Evolutionary conservation across 2,888 invertebrate species (phyloP).

Genomic region (Synanthedon andrenaeformis): DNA sequence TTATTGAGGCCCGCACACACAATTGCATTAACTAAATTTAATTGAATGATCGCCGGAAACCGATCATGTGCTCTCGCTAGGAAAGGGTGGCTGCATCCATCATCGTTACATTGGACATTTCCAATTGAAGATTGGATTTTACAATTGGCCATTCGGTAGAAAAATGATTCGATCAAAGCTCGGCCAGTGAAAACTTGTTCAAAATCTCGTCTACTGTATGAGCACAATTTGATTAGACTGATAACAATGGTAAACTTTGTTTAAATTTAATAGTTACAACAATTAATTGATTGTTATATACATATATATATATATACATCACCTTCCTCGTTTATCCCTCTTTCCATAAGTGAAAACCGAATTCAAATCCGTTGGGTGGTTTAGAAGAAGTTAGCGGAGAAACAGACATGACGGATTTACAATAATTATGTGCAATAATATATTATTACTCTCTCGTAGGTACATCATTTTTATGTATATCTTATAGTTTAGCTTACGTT

Average conservation of each 20-base stretch:
- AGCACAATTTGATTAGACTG: neutral
- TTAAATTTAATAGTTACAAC: too few species aligned
- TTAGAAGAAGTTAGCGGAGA: too few species aligned
- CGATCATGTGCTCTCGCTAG: slow-evolving; percentile 19
- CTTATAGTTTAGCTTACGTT: too few species aligned
- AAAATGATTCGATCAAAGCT: neutral
- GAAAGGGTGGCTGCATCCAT: slow-evolving; percentile 45
- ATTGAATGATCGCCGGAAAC: slow-evolving; percentile 62
- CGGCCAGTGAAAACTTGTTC: neutral
- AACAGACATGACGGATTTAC: too few species aligned
- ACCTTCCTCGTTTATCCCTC: too few species aligned
- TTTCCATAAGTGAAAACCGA: too few species aligned
- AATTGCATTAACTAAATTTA: slow-evolving; percentile 21
- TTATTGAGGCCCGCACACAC: slow-evolving; percentile 32
- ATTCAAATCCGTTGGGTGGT: too few species aligned
- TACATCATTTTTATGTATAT: too few species aligned
- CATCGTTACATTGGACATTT: slow-evolving; percentile 27
- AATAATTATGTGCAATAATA: too few species aligned
- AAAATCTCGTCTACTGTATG: neutral
- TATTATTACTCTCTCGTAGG: too few species aligned
- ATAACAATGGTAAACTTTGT: neutral
- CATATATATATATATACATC: too few species aligned
- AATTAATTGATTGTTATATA: too few species aligned
- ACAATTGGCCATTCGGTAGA: neutral
- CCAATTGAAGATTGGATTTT: slow-evolving; percentile 4